Percentiles rank a stretch among this genome's conserved stretches.
These are phyloP conservation scores for Gari tellinella DNA, from an alignment of 2,888 invertebrate genomes.

Conservation along the genomic window DNA sequence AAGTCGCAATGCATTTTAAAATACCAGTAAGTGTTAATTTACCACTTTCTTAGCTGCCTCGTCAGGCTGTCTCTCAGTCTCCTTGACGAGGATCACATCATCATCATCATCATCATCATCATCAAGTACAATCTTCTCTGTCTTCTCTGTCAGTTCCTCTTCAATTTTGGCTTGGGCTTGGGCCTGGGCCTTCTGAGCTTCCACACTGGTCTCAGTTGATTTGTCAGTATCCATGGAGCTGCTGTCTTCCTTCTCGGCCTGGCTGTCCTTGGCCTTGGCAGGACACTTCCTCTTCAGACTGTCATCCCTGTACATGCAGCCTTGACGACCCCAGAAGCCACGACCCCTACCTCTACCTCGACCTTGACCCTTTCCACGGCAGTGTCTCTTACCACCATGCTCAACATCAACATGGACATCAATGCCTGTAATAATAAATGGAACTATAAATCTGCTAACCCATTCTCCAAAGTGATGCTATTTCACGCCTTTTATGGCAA, in stretches of 20 bases:
- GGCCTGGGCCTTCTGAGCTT: neutral
- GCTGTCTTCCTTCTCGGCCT: neutral
- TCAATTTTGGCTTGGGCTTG: neutral
- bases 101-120: constrained; percentile 8
- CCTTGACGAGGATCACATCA: constrained; percentile 21
- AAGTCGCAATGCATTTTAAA: too few relatives aligned
- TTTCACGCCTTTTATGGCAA: too few relatives aligned
- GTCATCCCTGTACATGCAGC: neutral
- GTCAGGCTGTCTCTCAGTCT: constrained; percentile 13
- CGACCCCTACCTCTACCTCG: constrained; percentile 23
- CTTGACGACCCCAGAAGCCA: neutral
- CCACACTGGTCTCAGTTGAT: neutral
- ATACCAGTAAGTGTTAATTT: too few relatives aligned
- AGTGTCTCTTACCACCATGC: constrained; percentile 50
- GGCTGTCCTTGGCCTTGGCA: constrained; percentile 2
- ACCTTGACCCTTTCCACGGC: constrained; percentile 20
- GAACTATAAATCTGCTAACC: neutral
- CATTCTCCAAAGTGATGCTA: too few relatives aligned
- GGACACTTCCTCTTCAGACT: constrained; percentile 24
- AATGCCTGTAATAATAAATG: constrained; percentile 78
- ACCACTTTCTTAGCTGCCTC: constrained; percentile 14
- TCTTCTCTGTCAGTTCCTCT: constrained; percentile 26
- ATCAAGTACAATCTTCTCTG: constrained; percentile 24
- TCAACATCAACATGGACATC: constrained; percentile 84
- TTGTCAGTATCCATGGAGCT: neutral